These are phyloP conservation scores for Cosmopolites sordidus DNA, from an alignment of 2,888 invertebrate genomes.

Conservation along the genomic window DNA sequence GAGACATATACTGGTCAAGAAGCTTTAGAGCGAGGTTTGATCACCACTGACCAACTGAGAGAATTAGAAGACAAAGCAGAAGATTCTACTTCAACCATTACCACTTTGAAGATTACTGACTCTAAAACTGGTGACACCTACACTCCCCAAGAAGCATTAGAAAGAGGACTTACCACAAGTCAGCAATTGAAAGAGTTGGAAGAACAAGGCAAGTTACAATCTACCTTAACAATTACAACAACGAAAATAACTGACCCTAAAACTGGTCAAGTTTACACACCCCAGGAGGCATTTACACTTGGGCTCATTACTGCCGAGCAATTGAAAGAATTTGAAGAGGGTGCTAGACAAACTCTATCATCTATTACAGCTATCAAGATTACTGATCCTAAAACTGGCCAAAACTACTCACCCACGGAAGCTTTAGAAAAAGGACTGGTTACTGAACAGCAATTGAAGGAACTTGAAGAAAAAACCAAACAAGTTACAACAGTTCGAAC, in stretches of 20 bases:
- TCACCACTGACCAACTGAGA: slow-evolving; percentile 25
- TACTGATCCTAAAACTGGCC: slow-evolving; percentile 58
- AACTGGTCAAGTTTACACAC: slow-evolving; percentile 47
- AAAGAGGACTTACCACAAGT: slow-evolving; percentile 61
- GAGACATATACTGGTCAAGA: slow-evolving; percentile 75
- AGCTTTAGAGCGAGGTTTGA: slow-evolving; percentile 66
- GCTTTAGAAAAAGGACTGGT: background rate
- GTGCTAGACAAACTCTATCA: background rate
- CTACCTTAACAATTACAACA: slow-evolving; percentile 47
- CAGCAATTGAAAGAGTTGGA: background rate
- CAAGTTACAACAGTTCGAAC: slow-evolving; percentile 33
- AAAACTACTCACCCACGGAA: slow-evolving; percentile 60
- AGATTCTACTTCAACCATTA: background rate
- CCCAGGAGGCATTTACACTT: slow-evolving; percentile 46
- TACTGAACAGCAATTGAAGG: slow-evolving; percentile 1
- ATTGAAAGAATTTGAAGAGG: slow-evolving; percentile 21
- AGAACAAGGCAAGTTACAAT: slow-evolving; percentile 10
- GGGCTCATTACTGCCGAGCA: slow-evolving; percentile 37
- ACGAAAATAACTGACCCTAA: slow-evolving; percentile 50
- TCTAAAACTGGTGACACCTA: slow-evolving; percentile 76
- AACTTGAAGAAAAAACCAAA: slow-evolving; percentile 7
- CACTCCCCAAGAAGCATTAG: slow-evolving; percentile 75
- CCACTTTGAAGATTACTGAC: slow-evolving; percentile 54
- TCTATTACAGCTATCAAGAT: background rate
- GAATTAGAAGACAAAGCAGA: slow-evolving; percentile 16